Evolutionary conservation across 1,140 invertebrate genomes (phyloP).

Genomic region (Aphelenchoides besseyi): DNA sequence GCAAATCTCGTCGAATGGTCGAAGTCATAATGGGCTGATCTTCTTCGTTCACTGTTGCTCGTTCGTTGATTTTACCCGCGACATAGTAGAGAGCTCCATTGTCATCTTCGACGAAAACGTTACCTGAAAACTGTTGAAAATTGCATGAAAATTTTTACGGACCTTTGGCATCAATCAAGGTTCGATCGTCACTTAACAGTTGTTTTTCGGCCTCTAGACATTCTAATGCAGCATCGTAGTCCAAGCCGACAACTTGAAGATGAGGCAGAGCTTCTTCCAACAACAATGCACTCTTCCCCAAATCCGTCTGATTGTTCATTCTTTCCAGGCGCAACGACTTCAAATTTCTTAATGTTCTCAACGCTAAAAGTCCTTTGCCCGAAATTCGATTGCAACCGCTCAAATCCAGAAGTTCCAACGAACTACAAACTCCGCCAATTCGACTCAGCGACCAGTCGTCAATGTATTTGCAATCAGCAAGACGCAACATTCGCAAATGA

Average conservation of each 20-base stretch:
- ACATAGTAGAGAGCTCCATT: conserved; percentile 59
- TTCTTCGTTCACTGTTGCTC: conserved; percentile 50
- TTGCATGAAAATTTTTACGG: background rate
- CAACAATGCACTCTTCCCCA: conserved; percentile 61
- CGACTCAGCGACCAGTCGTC: conserved; percentile 77
- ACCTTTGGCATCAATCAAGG: conserved; percentile 59
- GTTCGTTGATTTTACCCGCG: conserved; percentile 49
- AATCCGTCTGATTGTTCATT: conserved; percentile 56
- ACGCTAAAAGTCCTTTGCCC: conserved; percentile 67
- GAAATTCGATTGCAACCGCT: conserved; percentile 71
- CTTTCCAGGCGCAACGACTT: conserved; percentile 61
- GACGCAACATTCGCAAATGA: conserved; percentile 70
- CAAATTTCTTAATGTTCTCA: conserved; percentile 69
- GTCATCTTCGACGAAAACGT: conserved; percentile 58
- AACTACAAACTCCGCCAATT: conserved; percentile 68
- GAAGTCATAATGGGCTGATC: conserved; percentile 56
- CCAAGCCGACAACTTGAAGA: conserved; percentile 60
- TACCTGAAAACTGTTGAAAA: conserved; percentile 52
- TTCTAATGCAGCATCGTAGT: conserved; percentile 55
- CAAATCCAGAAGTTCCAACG: conserved; percentile 73
- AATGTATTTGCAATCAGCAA: conserved; percentile 69
- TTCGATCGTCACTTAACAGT: conserved; percentile 47
- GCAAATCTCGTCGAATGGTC: conserved; percentile 56
- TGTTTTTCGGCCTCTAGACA: conserved; percentile 49
- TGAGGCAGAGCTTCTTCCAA: conserved; percentile 63